A percentile compares a stretch with the other conserved stretches of the same genome.
Conservation (phyloP, 2,113 vertebrate species). For the Malurus cyaneus region DNA sequence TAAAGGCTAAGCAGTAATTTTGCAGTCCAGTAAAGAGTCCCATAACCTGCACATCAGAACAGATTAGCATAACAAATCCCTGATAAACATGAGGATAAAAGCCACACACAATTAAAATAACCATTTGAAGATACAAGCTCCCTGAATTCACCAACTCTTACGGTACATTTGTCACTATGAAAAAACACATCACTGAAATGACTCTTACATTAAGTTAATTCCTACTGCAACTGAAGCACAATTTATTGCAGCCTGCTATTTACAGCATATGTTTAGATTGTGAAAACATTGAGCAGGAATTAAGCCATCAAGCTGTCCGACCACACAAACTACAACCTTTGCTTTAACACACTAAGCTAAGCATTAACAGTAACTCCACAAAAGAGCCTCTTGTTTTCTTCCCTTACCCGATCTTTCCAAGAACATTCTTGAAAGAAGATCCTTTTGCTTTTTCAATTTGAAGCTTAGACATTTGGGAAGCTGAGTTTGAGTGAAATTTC, state of each 20-base stretch:
- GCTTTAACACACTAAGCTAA: neutral
- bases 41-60: neutral
- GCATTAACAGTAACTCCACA: neutral
- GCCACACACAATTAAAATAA: neutral
- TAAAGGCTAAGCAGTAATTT: neutral
- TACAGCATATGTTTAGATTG: neutral
- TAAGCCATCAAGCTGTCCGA: neutral
- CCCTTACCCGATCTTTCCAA: neutral
- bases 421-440: neutral
- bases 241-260: neutral
- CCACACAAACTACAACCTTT: neutral
- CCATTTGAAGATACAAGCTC: neutral
- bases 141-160: neutral
- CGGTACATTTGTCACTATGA: neutral
- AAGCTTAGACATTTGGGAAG: neutral
- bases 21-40: neutral
- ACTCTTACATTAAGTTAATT: neutral
- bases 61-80: neutral
- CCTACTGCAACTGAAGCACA: neutral
- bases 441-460: neutral
- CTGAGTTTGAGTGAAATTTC: neutral
- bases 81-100: neutral
- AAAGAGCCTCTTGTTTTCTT: neutral
- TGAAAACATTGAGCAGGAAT: neutral
- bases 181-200: neutral